Conservation (phyloP, 2,888 invertebrate genomes). For the Pristionchus mayeri region DNA sequence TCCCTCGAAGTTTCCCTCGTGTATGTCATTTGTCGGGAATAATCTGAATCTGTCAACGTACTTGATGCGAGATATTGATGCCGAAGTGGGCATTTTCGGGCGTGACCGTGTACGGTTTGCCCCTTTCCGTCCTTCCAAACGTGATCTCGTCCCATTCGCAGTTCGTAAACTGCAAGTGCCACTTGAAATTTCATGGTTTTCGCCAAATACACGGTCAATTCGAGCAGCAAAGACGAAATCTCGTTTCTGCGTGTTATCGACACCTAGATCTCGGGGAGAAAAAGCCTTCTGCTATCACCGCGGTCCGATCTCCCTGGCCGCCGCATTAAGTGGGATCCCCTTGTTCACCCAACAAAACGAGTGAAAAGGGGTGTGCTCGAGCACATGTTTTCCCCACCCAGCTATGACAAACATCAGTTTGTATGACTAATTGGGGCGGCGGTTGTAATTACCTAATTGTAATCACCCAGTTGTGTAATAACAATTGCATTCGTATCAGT, state of each 20-base stretch:
- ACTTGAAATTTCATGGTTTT: background rate
- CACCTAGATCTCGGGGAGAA: conserved; percentile 18
- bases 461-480: too few relatives aligned
- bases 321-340: background rate
- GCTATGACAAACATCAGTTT: background rate
- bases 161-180: conserved; percentile 61
- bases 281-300: conserved; percentile 18
- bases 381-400: conserved; percentile 6
- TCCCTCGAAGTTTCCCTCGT: too few relatives aligned
- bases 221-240: background rate
- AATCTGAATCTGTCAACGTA: too few relatives aligned
- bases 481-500: too few relatives aligned
- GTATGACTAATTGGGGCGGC: background rate
- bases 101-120: conserved; percentile 72
- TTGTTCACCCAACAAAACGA: background rate
- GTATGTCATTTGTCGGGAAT: too few relatives aligned
- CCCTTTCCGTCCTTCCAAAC: conserved; percentile 73
- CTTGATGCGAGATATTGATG: conserved; percentile 75
- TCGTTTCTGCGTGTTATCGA: background rate
- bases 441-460: background rate
- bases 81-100: conserved; percentile 69
- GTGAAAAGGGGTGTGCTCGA: background rate
- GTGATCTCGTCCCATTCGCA: conserved; percentile 69
- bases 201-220: background rate
- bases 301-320: conserved; percentile 26